These are phyloP conservation scores for Stenoptilia bipunctidactyla DNA, from an alignment of 2,888 invertebrate species.

Conservation along the genomic window DNA sequence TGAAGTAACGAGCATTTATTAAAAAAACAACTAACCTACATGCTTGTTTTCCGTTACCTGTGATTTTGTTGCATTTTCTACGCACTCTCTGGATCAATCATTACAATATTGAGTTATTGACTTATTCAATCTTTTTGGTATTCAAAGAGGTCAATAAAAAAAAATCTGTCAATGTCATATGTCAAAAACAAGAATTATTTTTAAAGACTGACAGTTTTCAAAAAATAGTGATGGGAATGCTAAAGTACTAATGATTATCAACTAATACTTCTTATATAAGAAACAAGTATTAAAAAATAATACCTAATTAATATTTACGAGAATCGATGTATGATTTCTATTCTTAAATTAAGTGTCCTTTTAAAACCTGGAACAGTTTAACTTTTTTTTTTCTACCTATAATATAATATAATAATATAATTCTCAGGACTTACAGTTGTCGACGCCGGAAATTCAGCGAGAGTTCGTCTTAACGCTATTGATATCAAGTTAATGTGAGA, in stretches of 20 bases:
- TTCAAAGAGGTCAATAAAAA: slow-evolving; percentile 9
- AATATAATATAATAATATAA: too few relatives aligned
- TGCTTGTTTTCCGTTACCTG: too few relatives aligned
- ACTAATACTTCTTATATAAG: not conserved
- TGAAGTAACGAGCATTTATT: too few relatives aligned
- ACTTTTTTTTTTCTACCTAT: too few relatives aligned
- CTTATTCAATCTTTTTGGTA: not conserved
- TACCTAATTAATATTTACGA: too few relatives aligned
- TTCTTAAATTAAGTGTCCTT: too few relatives aligned
- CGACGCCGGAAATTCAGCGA: slow-evolving; percentile 46
- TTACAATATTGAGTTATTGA: not conserved
- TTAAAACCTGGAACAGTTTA: too few relatives aligned
- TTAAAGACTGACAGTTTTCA: slow-evolving; percentile 24
- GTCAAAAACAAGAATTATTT: slow-evolving; percentile 6
- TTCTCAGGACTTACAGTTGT: slow-evolving; percentile 28
- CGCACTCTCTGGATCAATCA: too few relatives aligned
- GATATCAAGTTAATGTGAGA: slow-evolving; percentile 67
- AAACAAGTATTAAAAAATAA: not conserved
- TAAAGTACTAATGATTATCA: not conserved
- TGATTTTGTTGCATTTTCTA: too few relatives aligned
- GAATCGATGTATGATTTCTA: too few relatives aligned
- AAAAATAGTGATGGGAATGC: slow-evolving; percentile 32
- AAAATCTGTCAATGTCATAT: slow-evolving; percentile 7
- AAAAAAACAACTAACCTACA: too few relatives aligned
- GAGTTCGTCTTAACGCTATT: slow-evolving; percentile 56